A percentile compares a stretch with the other conserved stretches of the same genome.
phyloP scores from a whole-genome alignment of 2,113 vertebrate genomes.

The Ivindomyrus marchei region DNA sequence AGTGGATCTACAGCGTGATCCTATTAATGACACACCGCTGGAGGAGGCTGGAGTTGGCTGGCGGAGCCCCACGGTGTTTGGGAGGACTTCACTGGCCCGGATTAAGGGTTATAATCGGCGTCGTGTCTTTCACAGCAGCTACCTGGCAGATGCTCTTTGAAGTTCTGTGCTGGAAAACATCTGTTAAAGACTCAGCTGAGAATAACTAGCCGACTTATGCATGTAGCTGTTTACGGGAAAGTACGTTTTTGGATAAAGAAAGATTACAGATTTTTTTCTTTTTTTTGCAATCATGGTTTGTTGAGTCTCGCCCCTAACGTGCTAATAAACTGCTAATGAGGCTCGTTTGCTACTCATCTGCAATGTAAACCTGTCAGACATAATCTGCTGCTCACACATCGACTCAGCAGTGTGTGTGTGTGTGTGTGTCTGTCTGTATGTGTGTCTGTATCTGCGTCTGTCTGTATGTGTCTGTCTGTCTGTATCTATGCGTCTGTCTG shows the following conservation, averaged over 20 bases:
- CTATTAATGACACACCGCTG: not conserved
- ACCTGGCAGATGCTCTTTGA: constrained; percentile 21
- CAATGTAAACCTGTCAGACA: constrained; percentile 26
- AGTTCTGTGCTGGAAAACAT: constrained; percentile 16
- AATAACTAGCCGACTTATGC: constrained; percentile 16
- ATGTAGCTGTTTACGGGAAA: constrained; percentile 13
- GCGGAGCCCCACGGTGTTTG: not conserved
- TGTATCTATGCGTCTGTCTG: no score
- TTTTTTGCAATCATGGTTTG: constrained; percentile 19
- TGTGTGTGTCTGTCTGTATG: not conserved
- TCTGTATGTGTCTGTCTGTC: not conserved
- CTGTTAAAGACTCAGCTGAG: constrained; percentile 19
- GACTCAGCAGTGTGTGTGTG: not conserved
- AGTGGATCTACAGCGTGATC: not conserved
- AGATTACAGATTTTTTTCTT: not conserved
- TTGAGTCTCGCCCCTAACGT: constrained; percentile 43
- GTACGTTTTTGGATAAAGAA: constrained; percentile 1
- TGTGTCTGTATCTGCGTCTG: not conserved
- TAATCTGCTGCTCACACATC: constrained; percentile 38
- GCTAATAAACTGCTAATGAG: constrained; percentile 55
- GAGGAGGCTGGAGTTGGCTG: not conserved
- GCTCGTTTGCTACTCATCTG: constrained; percentile 44
- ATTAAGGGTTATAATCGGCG: constrained; percentile 31
- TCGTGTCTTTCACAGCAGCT: constrained; percentile 15
- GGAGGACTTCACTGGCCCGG: not conserved